Base-by-base conservation (phyloP, 2,888 invertebrate genomes). In the Andrena haemorrhoa region DNA sequence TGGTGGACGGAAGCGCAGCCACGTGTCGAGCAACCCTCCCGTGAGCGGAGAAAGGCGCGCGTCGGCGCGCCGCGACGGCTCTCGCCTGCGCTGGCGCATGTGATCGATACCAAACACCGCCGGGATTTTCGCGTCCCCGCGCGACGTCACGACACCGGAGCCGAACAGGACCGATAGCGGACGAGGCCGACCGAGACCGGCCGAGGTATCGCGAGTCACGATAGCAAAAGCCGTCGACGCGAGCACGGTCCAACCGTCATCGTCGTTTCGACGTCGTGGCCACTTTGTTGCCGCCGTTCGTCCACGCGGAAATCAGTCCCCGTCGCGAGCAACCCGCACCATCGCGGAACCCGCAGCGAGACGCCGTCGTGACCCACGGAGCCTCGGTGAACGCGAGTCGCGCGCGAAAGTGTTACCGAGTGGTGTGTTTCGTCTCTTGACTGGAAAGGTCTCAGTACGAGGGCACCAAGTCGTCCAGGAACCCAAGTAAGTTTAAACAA, bases 31-130 rank as follows among this genome's bases (percentile, higher is more conserved):
- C 88, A 90, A 89, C 91, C 91, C 90, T 91, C 93, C 94, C 94
- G 93, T 93, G 49, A 81, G 70, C 26, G 23, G 71, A 41, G 72
- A 58, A 60, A 61, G 77, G 80, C 84, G 84, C 85, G 85, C 79
- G 83, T 77, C 63, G 87, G 76, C 74, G 87, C 84, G 83, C 94
- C 94, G 94, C 94, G 94, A 94, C 92, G 89, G 93, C 95, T 95
- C 95, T 95, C 95, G 95, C 95, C 95, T 94, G 94, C 95, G 94
- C 94, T 93, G 88, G 91, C 92, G 92, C 91, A 90, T 69, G 90
- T 85, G 91, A 93, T 93, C 93, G 92, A 93, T 93, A 93, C 87
- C 86, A 94, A 85, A 88, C 86, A 82, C 81, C 75, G 86, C 84
- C 83, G 81, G 86, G 89, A 76, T 85, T 83, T 86, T 86, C 84